A percentile compares a stretch with the other conserved stretches of the same genome.
Conservation (phyloP, 2,797 vertebrate species). For the Manis crassicaudata region DNA sequence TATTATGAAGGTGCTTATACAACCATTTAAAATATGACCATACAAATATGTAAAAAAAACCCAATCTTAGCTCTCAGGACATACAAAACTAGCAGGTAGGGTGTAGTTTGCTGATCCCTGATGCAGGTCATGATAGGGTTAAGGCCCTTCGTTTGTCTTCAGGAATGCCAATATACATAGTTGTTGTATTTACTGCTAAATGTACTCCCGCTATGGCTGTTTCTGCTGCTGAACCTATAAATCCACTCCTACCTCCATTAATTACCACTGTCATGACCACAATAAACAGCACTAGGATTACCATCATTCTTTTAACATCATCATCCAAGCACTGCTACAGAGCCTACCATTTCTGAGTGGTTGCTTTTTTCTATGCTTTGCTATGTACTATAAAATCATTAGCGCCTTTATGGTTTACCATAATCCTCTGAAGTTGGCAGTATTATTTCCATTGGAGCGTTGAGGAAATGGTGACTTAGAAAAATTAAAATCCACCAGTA, state of each 20-base stretch:
- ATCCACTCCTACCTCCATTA: not conserved
- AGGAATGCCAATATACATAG: not conserved
- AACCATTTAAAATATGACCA: not conserved
- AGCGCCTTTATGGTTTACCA: not conserved
- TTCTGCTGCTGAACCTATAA: not conserved
- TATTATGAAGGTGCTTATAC: not conserved
- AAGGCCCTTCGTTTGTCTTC: not conserved
- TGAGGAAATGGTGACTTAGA: not conserved
- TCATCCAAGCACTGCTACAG: not conserved
- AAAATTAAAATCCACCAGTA: accelerated
- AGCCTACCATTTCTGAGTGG: not conserved
- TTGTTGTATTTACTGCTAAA: not conserved
- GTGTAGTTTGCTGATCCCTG: not conserved
- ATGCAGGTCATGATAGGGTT: not conserved
- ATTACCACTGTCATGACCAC: accelerated
- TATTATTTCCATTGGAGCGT: not conserved
- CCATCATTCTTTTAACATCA: not conserved
- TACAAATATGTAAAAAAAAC: not conserved
- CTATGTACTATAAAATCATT: not conserved
- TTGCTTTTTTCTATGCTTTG: not conserved
- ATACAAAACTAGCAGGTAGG: not conserved
- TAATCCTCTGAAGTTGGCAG: not conserved
- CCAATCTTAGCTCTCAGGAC: not conserved
- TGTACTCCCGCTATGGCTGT: not conserved
- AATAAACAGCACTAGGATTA: not conserved